Conservation (phyloP, 2,113 vertebrate species). For the Lycaon pictus region DNA sequence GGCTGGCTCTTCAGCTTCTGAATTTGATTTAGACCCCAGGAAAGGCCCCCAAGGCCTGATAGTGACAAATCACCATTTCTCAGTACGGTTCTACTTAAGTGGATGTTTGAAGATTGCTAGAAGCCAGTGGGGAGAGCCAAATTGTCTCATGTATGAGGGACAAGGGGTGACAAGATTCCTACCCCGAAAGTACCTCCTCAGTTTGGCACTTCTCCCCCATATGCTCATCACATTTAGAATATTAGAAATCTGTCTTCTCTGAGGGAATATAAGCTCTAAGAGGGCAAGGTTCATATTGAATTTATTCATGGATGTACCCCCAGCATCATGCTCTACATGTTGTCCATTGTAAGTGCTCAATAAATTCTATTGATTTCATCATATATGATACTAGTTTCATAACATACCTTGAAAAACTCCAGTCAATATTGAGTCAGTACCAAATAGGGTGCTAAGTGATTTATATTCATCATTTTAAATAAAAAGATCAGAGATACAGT, state of each 20-base stretch:
- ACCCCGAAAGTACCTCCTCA: not conserved
- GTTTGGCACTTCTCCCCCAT: not conserved
- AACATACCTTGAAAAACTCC: not conserved
- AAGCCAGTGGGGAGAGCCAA: not conserved
- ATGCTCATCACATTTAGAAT: not conserved
- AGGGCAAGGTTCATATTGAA: not conserved
- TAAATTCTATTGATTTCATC: not conserved
- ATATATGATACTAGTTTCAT: not conserved
- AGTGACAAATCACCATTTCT: slow-evolving; percentile 56
- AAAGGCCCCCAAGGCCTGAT: slow-evolving; percentile 23
- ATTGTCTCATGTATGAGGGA: not conserved
- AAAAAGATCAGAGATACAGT: not conserved
- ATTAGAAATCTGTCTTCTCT: not conserved
- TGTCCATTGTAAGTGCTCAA: not conserved
- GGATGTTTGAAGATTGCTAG: not conserved
- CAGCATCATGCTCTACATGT: not conserved
- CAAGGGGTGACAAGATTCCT: not conserved
- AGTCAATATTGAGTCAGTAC: not conserved
- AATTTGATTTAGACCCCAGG: slow-evolving; percentile 70
- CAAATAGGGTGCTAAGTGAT: not conserved
- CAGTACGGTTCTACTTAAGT: not conserved
- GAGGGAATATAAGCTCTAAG: not conserved
- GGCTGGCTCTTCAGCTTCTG: slow-evolving; percentile 52
- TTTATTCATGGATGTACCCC: not conserved
- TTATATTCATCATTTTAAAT: not conserved